phyloP scores from a whole-genome alignment of 2,888 invertebrate genomes.

The Seira sanloemensis region DNA sequence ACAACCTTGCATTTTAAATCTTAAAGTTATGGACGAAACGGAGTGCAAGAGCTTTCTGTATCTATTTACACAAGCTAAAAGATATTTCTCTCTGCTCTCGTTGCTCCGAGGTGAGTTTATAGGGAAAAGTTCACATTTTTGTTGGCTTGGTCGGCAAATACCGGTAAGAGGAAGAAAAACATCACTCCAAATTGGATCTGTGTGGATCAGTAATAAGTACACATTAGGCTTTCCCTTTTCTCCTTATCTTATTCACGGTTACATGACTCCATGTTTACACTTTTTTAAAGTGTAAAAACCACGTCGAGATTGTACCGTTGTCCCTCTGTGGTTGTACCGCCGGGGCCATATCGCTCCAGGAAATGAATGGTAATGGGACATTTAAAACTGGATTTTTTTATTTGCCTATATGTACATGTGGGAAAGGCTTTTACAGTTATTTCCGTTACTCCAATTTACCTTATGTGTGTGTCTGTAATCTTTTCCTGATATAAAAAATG shows the following conservation, averaged over 20 bases:
- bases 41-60: background rate
- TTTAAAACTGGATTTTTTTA: constrained; percentile 18
- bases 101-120: constrained; percentile 32
- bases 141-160: too few species aligned
- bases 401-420: constrained; percentile 18
- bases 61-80: constrained; percentile 57
- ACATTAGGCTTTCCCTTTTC: too few species aligned
- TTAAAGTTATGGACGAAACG: too few species aligned
- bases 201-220: too few species aligned
- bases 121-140: too few species aligned
- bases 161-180: too few species aligned
- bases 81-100: background rate
- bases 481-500: background rate
- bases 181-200: too few species aligned
- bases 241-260: too few species aligned
- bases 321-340: background rate
- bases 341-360: constrained; percentile 23
- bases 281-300: background rate
- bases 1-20: too few species aligned
- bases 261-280: too few species aligned
- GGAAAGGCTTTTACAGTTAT: constrained; percentile 37
- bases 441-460: background rate
- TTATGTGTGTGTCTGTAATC: background rate
- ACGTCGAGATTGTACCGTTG: background rate
- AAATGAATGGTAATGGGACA: constrained; percentile 28